Base-by-base conservation (phyloP, 2,888 invertebrate species). In the Neoaliturus tenellus region DNA sequence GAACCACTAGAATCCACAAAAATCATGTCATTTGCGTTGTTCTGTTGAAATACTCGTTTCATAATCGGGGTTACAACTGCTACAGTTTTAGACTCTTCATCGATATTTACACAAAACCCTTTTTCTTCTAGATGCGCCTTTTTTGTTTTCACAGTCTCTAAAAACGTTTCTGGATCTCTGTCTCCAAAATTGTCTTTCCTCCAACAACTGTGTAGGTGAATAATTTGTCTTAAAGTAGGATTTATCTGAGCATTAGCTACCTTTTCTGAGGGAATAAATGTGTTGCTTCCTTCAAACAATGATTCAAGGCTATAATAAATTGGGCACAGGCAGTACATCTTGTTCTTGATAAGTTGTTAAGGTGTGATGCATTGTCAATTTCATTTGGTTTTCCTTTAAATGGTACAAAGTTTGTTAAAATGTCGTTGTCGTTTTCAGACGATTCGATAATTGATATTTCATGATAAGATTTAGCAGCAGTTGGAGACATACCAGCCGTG, bases 171-270 rank as follows among this genome's bases (percentile, higher is more conserved):
- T 75, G 41, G 75, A 75, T 75, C 41, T 75, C 75, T 75, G 75
- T 41, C 48, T 75, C 41, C 44, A 28, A 75, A 75, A 41, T 75
- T 4, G 5, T 3, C 0, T 41, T 75, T 75, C 41, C 75, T 41
- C 39, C 71, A 71, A 71, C 33, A 8, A 71, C 71, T 71, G 71
- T 75, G 41, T n/a, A 75, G 1, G 75, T 75, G 23, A 75, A 75
- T 75, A 75, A 75, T 75, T 75, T 75, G 41, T 41, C 75, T 75
- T 75, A 75, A 6, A 75, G 75, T 75, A 25, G 41, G 44, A 75
- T 75, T 75, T 75, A 41, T 23, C 75, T 75, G 75, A 41, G 75
- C 75, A 75, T 75, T 75, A n/a, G 75, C 75, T 75, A n/a, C n/a
- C n/a, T n/a, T n/a, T n/a, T n/a, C n/a, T n/a, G n/a, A n/a, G n/a